Evolutionary conservation across 2,888 invertebrate species (phyloP), one percentile per base, ranked within the genome.

Genomic region (Lumbricus terrestris): DNA sequence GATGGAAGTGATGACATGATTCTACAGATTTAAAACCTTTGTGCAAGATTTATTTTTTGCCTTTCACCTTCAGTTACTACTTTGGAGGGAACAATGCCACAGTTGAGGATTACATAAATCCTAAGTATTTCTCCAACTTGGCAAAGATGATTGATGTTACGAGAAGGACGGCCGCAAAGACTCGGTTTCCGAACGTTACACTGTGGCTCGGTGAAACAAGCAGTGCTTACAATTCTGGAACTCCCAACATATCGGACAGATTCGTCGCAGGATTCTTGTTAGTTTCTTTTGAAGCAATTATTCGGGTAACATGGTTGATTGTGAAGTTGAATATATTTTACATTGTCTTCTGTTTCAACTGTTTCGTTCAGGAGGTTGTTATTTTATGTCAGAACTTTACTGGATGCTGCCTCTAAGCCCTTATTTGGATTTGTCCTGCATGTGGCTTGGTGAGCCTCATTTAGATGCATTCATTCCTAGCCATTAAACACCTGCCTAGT

Each of bases 161-260:
- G 16, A 54, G 38, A 69, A 38, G 4, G 13, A 40, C 69, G 0
- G 47, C 82, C 23, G 23, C 35, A 23, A 29, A 90, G 82, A 90
- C 89, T 40, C 33, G 94, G 95, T 91, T 95, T 93, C 90, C 34
- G 29, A 37, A 91, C 33, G 93, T 96, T 92, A 96, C 96, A 20
- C 96, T 97, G 33, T 91, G 91, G 91, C n/a, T 89, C 96, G 96
- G 96, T 89, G 97, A 97, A 95, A 97, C 97, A 0, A 96, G 97
- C 90, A 96, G 96, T 90, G 96, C 97, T 4, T 97, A 96, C 95
- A 97, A 97, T 47, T 96, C 97, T n/a, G 97, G 97, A 20, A 96
- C 97, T 20, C 96, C 96, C 0, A 96, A 96, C 6, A 94, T 97
- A 4, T 97, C 97, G 0, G 96, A 97, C 93, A 47, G 92, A 82